Base-by-base conservation (phyloP, 1,140 invertebrate genomes). In the Elymnias hypermnestra region DNA sequence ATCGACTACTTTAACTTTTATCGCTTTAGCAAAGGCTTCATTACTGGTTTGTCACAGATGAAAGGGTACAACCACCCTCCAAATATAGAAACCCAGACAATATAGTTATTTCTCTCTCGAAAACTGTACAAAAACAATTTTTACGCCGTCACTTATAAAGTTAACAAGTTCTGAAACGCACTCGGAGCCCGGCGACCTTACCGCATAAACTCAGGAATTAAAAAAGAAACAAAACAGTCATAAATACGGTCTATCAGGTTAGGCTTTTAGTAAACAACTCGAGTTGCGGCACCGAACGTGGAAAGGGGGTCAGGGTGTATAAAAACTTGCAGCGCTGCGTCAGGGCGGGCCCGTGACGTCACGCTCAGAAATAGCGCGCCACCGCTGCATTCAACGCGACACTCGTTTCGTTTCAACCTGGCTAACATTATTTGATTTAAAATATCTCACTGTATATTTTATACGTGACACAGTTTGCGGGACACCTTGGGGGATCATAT, bases 291-390 rank as follows among this genome's bases (percentile, higher is more conserved):
- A 28, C 15, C 35, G 17, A 37, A 28, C 18, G 29, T 23, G 26
- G 42, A 53, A 59, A 51, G 43, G 33, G 39, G 57, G 57, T 59
- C 57, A 59, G 40, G 35, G 29, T 12, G 47, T 36, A 43, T 44
- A 49, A 33, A 54, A 43, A 43, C 31, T 42, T 44, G 52, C 52
- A 49, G 21, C 46, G 47, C 36, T 43, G 40, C 57, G 51, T 33
- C 29, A 15, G 29, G 14, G 5, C 5, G 47, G 14, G 5, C 5
- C 42, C 7, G 43, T 59, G 57, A 59, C 57, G 57, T 59, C 57
- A 59, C 44, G 39, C 15, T 36, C 49, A 37, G 43, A 53, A 50
- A 44, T 49, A 48, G 45, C 49, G 43, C 54, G 29, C 45, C 21
- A 33, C 10, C 41, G 17, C 44, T 39, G 43, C 49, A 51, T 51